phyloP scores from a whole-genome alignment of 53 echinoderm and acorn worm species.

The Apostichopus leukothele region DNA sequence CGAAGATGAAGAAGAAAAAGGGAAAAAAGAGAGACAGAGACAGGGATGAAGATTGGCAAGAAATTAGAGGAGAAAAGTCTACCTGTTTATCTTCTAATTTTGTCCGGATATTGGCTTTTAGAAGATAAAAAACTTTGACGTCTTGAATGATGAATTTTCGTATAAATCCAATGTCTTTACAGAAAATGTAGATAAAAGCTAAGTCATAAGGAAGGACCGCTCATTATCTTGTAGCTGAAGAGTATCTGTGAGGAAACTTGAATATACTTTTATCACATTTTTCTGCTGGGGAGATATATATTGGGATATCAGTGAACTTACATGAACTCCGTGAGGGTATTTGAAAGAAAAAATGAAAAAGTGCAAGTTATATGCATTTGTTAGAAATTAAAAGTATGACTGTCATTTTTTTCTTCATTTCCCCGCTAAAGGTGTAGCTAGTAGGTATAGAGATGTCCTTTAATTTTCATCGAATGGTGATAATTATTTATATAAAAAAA shows the following conservation, averaged over 20 bases:
- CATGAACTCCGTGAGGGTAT: neutral
- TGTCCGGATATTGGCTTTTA: conserved; percentile 34
- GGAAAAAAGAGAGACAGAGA: neutral
- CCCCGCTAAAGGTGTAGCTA: no score
- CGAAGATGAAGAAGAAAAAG: neutral
- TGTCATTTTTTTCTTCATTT: no score
- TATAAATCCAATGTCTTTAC: neutral
- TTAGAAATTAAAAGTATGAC: no score
- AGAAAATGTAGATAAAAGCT: neutral
- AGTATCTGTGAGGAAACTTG: neutral
- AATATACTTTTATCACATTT: neutral
- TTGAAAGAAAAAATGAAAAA: neutral
- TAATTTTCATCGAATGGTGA: no score
- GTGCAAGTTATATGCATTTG: no score
- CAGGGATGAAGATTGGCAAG: neutral
- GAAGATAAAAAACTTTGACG: conserved; percentile 5
- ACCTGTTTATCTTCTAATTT: conserved; percentile 34
- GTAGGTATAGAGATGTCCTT: no score
- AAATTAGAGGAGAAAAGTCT: conserved; percentile 21
- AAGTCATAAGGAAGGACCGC: neutral
- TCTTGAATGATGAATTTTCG: conserved; percentile 10
- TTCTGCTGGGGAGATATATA: neutral
- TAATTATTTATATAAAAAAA: no score
- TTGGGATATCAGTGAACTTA: neutral
- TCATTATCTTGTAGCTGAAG: conserved; percentile 24